Conservation (phyloP, 2,113 vertebrate species). For the Amblyornis subalaris region DNA sequence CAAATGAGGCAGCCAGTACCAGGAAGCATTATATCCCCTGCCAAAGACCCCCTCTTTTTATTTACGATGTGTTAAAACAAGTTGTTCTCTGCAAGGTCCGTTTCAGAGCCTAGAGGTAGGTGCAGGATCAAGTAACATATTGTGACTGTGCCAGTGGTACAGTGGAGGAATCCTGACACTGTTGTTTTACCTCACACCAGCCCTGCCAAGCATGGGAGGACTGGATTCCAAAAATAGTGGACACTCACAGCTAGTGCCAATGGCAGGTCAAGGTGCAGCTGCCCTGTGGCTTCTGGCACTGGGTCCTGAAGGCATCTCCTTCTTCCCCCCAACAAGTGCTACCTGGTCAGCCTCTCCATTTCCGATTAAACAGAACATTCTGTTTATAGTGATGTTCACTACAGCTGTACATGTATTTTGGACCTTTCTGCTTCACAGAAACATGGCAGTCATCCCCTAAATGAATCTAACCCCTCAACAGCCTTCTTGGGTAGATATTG, state of each 20-base stretch:
- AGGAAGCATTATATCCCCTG: not conserved
- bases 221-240: rapidly evolving
- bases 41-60: not conserved
- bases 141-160: not conserved
- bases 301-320: not conserved
- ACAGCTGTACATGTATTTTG: not conserved
- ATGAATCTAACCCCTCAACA: not conserved
- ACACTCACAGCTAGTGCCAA: not conserved
- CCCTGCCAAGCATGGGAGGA: rapidly evolving
- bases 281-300: not conserved
- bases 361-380: not conserved
- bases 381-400: not conserved
- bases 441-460: not conserved
- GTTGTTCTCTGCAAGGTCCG: not conserved
- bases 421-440: not conserved
- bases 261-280: not conserved
- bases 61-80: not conserved
- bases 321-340: not conserved
- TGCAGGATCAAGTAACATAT: not conserved
- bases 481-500: not conserved
- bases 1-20: not conserved
- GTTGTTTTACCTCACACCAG: not conserved
- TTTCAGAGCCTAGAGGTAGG: not conserved
- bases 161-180: not conserved
- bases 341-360: not conserved